A percentile compares a stretch with the other conserved stretches of the same genome.
phyloP scores from a whole-genome alignment of 2,888 invertebrate species.

The Tubulanus polymorphus region DNA sequence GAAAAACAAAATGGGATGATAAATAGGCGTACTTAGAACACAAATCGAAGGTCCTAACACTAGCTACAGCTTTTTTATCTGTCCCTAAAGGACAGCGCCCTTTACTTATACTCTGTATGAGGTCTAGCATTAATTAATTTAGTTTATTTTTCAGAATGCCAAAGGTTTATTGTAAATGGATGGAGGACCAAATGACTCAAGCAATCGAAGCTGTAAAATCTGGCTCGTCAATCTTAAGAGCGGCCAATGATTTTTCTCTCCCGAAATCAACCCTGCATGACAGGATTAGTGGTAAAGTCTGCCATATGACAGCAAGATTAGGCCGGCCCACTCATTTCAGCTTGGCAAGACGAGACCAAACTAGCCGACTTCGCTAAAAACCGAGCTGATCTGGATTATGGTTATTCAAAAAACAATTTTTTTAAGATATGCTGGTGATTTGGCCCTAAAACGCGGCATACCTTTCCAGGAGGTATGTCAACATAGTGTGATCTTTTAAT shows the following conservation, averaged over 20 bases:
- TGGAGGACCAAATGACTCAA: too few species aligned
- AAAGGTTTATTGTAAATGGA: too few species aligned
- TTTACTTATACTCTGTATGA: too few species aligned
- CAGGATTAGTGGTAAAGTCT: neutral
- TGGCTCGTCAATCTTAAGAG: neutral
- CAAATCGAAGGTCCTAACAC: too few species aligned
- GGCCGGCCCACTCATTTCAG: neutral
- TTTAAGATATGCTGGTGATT: neutral
- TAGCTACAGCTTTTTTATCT: too few species aligned
- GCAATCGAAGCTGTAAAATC: too few species aligned
- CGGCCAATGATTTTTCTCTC: neutral
- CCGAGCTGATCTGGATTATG: neutral
- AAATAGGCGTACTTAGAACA: too few species aligned
- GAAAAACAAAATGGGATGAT: too few species aligned
- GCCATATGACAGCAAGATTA: neutral
- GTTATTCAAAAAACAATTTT: neutral
- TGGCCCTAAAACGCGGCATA: neutral
- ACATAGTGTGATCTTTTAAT: too few species aligned
- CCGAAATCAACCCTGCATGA: constrained; percentile 1
- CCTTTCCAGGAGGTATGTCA: neutral
- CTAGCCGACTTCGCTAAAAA: neutral
- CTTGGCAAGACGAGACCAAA: neutral
- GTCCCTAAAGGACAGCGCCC: too few species aligned
- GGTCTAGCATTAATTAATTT: too few species aligned
- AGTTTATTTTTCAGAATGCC: too few species aligned